A percentile compares a stretch with the other conserved stretches of the same genome.
Evolutionary conservation across 2,888 invertebrate species (phyloP).

Genomic region (Nomada lathburiana): DNA sequence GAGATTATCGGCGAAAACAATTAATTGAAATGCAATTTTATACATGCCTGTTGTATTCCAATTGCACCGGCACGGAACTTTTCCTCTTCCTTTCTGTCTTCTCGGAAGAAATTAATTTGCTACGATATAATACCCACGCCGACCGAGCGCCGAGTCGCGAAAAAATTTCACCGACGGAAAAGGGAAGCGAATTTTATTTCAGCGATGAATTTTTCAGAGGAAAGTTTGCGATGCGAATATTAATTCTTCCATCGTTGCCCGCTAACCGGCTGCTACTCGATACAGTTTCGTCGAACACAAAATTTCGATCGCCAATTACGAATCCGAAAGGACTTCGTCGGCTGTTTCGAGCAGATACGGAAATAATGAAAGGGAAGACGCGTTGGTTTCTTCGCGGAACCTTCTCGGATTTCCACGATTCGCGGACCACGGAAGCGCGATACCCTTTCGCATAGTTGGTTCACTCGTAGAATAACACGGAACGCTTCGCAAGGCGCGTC

Average conservation of each 20-base stretch:
- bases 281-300: constrained; percentile 14
- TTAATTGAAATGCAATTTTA: constrained; percentile 54
- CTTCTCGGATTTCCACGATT: too few relatives aligned
- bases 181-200: constrained; percentile 42
- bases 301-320: constrained; percentile 22
- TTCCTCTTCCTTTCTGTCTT: constrained; percentile 4
- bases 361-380: too few relatives aligned
- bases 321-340: neutral
- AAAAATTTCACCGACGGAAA: constrained; percentile 48
- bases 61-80: constrained; percentile 36
- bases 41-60: constrained; percentile 39
- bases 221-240: constrained; percentile 36
- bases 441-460: too few relatives aligned
- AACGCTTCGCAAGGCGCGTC: neutral
- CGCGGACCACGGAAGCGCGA: too few relatives aligned
- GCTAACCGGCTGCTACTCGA: neutral
- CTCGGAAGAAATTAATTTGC: constrained; percentile 52
- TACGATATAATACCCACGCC: constrained; percentile 17
- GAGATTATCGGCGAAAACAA: constrained; percentile 37
- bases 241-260: constrained; percentile 6
- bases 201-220: constrained; percentile 51
- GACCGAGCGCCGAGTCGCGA: constrained; percentile 18
- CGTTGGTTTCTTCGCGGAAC: too few relatives aligned
- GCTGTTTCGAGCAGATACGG: too few relatives aligned
- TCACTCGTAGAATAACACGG: neutral